Percentiles rank a stretch among this genome's conserved stretches.
Conservation (phyloP, 2,888 invertebrate species). For the Lasioglossum oenotherae region DNA sequence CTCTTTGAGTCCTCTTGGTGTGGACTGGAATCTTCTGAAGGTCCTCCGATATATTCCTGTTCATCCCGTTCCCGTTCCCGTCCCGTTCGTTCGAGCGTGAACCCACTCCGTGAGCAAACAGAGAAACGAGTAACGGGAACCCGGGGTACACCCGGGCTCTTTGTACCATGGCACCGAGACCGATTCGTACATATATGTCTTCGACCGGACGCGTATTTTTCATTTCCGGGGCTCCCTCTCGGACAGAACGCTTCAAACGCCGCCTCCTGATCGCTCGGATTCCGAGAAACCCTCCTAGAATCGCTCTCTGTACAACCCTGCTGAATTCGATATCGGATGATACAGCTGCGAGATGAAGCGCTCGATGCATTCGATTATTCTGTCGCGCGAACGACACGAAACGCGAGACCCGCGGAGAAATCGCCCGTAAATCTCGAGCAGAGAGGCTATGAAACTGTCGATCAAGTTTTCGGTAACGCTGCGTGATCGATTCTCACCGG, state of each 20-base stretch:
- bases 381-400: neutral
- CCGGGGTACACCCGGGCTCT: conserved; percentile 29
- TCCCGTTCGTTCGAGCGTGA: conserved; percentile 43
- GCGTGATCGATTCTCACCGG: neutral
- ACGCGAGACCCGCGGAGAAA: neutral
- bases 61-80: conserved; percentile 29
- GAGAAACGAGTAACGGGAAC: conserved; percentile 48
- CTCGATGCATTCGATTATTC: conserved; percentile 3
- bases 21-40: conserved; percentile 63
- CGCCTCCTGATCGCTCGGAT: neutral
- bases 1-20: conserved; percentile 58
- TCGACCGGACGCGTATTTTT: conserved; percentile 39
- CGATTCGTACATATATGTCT: conserved; percentile 45
- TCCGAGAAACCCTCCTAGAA: neutral
- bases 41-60: conserved; percentile 58
- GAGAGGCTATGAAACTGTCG: neutral
- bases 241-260: conserved; percentile 24
- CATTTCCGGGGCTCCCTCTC: conserved; percentile 24
- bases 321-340: conserved; percentile 10
- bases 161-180: conserved; percentile 20
- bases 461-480: neutral
- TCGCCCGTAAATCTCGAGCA: conserved; percentile 1
- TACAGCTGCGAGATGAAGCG: neutral
- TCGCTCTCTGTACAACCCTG: neutral
- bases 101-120: conserved; percentile 33